These are phyloP conservation scores for Temnothorax curvispinosus DNA, from an alignment of 1,140 invertebrate genomes.

Conservation along the genomic window DNA sequence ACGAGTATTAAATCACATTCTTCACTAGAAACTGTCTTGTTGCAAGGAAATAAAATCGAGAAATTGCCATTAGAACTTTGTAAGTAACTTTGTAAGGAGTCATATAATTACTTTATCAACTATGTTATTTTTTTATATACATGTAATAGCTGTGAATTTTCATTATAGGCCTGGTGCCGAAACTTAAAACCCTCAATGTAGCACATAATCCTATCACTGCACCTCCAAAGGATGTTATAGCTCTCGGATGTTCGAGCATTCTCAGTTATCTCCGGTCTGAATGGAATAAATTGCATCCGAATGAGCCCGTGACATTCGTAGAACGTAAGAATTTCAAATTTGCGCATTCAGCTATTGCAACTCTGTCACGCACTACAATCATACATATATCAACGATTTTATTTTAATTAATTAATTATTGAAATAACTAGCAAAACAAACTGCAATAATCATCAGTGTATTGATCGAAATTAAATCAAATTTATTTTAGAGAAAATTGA, in stretches of 20 bases:
- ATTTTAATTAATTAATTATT: background rate
- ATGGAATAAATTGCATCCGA: constrained; percentile 81
- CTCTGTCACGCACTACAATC: background rate
- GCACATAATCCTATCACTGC: constrained; percentile 85
- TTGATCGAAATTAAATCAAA: constrained; percentile 6
- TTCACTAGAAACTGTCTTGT: constrained; percentile 86
- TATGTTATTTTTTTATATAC: background rate
- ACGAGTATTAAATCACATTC: constrained; percentile 85
- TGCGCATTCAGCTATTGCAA: background rate
- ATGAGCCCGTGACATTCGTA: constrained; percentile 64
- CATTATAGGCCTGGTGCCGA: constrained; percentile 77
- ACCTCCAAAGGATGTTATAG: constrained; percentile 84
- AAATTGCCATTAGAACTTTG: constrained; percentile 87
- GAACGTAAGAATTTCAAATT: constrained; percentile 60
- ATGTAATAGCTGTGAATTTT: background rate
- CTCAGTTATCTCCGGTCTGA: constrained; percentile 84
- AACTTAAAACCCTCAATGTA: constrained; percentile 86
- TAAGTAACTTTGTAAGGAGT: constrained; percentile 67
- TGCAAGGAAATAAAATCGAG: constrained; percentile 87
- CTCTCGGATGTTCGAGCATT: constrained; percentile 82
- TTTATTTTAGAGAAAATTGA: constrained; percentile 71
- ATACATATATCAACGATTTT: background rate
- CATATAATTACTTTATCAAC: background rate
- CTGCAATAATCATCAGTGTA: background rate
- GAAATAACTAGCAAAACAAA: background rate